phyloP scores from a whole-genome alignment of 2,113 vertebrate genomes.

The Cyanoliseus patagonus region DNA sequence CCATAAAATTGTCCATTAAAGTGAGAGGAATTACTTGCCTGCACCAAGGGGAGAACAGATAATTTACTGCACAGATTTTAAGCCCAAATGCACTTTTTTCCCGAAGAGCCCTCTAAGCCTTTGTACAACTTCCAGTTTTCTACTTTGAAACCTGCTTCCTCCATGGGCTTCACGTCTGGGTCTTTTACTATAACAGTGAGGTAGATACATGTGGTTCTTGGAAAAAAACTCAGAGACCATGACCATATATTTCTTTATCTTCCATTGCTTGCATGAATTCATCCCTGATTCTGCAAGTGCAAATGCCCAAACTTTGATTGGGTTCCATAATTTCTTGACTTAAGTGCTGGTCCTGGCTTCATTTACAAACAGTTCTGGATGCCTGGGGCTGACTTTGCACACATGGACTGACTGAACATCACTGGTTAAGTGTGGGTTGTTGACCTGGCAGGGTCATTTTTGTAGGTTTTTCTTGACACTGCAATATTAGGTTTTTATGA shows the following conservation, averaged over 20 bases:
- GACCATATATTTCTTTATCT: not conserved
- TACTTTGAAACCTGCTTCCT: not conserved
- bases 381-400: not conserved
- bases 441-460: not conserved
- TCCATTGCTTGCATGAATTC: not conserved
- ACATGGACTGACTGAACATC: not conserved
- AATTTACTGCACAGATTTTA: conserved; percentile 61
- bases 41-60: conserved; percentile 53
- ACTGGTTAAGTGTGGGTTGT: not conserved
- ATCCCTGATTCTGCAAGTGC: not conserved
- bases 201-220: not conserved
- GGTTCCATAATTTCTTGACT: not conserved
- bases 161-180: not conserved
- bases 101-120: not conserved
- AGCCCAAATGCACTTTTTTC: conserved; percentile 10
- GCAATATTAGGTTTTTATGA: not conserved
- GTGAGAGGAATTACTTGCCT: conserved; percentile 68
- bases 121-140: not conserved
- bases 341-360: not conserved
- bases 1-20: conserved; percentile 75
- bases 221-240: not conserved
- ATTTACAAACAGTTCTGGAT: not conserved
- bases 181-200: not conserved
- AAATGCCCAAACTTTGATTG: not conserved
- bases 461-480: not conserved